phyloP scores from a whole-genome alignment of 2,797 vertebrate species.

The Mus minutoides region DNA sequence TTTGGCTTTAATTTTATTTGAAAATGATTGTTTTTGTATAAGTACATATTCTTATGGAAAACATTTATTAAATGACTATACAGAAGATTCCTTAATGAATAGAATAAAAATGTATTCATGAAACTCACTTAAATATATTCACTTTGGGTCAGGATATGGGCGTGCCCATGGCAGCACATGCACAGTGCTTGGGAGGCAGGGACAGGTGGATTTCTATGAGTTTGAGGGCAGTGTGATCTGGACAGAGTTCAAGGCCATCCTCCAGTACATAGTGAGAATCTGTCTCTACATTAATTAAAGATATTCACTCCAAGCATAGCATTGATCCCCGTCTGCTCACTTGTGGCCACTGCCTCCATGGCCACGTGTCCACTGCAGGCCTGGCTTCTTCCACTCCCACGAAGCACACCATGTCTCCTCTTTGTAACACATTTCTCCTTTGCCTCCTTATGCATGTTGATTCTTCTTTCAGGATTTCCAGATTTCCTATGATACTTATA shows the following conservation, averaged over 20 bases:
- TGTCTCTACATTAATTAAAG: background rate
- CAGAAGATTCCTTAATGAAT: background rate
- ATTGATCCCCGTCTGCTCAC: too few relatives aligned
- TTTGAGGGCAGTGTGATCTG: background rate
- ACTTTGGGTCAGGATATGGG: background rate
- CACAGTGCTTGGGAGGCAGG: background rate
- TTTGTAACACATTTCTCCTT: background rate
- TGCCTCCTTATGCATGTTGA: background rate
- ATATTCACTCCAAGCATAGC: background rate
- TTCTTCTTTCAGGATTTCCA: background rate
- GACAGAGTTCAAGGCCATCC: too few relatives aligned
- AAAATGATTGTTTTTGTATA: background rate
- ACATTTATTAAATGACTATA: background rate
- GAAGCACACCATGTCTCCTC: too few relatives aligned
- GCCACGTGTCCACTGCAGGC: background rate
- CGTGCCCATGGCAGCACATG: too few relatives aligned
- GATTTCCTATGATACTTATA: background rate
- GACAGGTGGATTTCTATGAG: background rate
- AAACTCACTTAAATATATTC: background rate
- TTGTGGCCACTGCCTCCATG: background rate
- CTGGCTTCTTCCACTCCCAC: background rate
- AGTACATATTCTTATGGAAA: background rate
- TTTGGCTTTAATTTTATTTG: background rate
- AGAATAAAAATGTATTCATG: background rate
- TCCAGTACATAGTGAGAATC: background rate